Evolutionary conservation across 2,888 invertebrate species (phyloP), one percentile per base, ranked within the genome.

Genomic region (Oithona nana): DNA sequence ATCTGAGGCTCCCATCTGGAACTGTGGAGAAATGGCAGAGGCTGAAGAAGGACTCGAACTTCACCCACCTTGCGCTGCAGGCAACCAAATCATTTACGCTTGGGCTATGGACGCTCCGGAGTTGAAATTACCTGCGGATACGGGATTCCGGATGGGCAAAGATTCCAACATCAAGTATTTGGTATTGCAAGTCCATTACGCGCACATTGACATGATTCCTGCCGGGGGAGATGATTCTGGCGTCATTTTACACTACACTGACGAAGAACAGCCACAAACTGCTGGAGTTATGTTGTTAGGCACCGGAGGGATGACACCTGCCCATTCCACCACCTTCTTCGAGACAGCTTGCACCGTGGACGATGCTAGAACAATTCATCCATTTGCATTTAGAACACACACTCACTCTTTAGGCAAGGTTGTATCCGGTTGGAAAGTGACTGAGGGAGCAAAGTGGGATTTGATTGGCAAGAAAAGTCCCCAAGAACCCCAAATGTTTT

Each of bases 341-440:
- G 97, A 98, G 75, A 81, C 88, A 0, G 84, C 88, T 0, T 98
- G 97, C 74, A 76, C 77, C 63, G 80, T 92, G 56, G 75, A 75
- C 1, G 88, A 89, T 71, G 78, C 86, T 62, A 88, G 90, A 72
- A 80, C 80, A 3, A 81, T 98, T 57, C 82, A 93, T 76, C 98
- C 97, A 0, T 90, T 98, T 75, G 94, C 93, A 0, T 97, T 87
- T 75, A 80, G 97, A 66, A 87, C 87, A 0, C 97, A 98, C 71
- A 94, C 97, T 0, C 97, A 98, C 70, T 78, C 81, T 28, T 79
- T 94, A 63, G 84, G 84, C 1, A 81, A 80, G 71, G 81, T 86
- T 0, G 92, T 93, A 0, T 78, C 86, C 0, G 93, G 92, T 0
- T 93, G 87, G 74, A 79, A 80, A 63, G 82, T 88, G 1, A 74